Conservation (phyloP, 2,113 vertebrate species). For the Pristiophorus japonicus region DNA sequence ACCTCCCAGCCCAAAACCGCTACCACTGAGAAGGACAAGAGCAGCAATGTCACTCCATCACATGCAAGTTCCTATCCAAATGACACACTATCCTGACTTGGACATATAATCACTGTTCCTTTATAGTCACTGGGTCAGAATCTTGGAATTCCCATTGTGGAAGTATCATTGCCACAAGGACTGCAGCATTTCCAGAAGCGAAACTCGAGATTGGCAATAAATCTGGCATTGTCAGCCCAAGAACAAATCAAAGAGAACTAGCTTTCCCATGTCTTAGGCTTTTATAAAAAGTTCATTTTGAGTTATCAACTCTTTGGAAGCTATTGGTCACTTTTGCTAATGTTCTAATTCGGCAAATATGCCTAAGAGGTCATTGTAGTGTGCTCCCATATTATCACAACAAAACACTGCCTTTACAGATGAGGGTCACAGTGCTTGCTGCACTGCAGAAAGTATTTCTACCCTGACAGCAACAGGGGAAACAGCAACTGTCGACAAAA, state of each 20-base stretch:
- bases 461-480: neutral
- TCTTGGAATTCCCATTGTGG: neutral
- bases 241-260: neutral
- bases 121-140: neutral
- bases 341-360: too few species aligned
- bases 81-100: neutral
- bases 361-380: too few species aligned
- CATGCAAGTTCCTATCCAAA: neutral
- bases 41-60: neutral
- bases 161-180: too few species aligned
- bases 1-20: neutral
- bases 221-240: neutral
- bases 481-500: neutral
- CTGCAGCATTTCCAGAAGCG: neutral
- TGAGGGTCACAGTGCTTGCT: too few species aligned
- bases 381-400: too few species aligned
- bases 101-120: neutral
- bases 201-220: neutral
- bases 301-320: neutral
- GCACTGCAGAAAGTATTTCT: neutral
- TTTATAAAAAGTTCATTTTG: neutral
- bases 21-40: neutral
- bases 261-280: neutral
- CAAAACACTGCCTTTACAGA: too few species aligned
- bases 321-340: too few species aligned